Base-by-base conservation (phyloP, 2,888 invertebrate genomes). In the Chloromyia formosa region DNA sequence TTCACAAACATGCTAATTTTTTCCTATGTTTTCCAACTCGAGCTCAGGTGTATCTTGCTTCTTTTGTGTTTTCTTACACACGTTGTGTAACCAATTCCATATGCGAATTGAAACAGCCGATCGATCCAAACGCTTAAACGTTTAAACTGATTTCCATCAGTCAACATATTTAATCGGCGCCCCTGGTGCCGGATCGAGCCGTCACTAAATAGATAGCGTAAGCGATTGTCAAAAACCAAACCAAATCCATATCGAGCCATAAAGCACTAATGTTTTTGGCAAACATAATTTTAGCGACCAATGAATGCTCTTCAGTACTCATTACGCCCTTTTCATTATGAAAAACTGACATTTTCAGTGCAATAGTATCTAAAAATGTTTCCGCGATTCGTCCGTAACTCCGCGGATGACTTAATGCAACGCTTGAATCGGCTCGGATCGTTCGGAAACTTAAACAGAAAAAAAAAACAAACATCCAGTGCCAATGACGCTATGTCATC, bases 401-500 rank as follows among this genome's bases (percentile, higher is more conserved):
- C n/a, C 27, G 27, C 27, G 7, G 7, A 35, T 35, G 27, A 35
- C 27, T 35, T 4, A 4, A 35, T 7, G 27, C 27, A 35, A 4
- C 27, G 27, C n/a, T n/a, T 35, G 3, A 2, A 35, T 7, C 27
- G 27, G 7, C 7, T 35, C 16, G 49, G 16, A 49, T 49, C 12
- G 49, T 5, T 2, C 16, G 12, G 49, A 49, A 35, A 2, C 12
- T 3, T 2, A 62, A 62, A 23, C n/a, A 2, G 23, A n/a, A 35
- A 10, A n/a, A 9, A 35, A 23, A 1, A 40, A 40, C 2, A 40
- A 23, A 5, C 27, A 35, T 35, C 62, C 40, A 62, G 62, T 62
- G 40, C 62, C 35, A 62, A 62, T 62, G 62, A 62, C 62, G 53
- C 53, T 54, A 54, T 68, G 54, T 54, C 68, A 54, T 53, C 68